phyloP scores from a whole-genome alignment of 2,113 vertebrate genomes.

The Lampris incognitus region DNA sequence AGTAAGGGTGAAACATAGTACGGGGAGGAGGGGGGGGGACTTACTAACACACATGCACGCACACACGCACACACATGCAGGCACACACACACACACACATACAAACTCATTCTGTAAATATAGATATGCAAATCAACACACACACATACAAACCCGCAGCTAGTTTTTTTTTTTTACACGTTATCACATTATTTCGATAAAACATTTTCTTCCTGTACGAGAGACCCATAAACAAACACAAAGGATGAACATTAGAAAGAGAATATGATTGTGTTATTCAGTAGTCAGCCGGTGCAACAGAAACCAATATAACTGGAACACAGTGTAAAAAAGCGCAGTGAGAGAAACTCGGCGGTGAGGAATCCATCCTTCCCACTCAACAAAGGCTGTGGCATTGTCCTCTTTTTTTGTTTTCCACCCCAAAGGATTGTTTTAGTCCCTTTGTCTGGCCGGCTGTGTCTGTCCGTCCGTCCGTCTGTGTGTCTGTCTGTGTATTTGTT shows the following conservation, averaged over 20 bases:
- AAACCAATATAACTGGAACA: conserved; percentile 95
- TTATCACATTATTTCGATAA: conserved; percentile 58
- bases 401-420: conserved; percentile 50
- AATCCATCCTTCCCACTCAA: conserved; percentile 88
- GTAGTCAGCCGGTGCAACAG: conserved; percentile 95
- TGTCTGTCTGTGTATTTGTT: conserved; percentile 77
- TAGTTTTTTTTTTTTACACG: conserved; percentile 56
- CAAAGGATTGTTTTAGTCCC: conserved; percentile 60
- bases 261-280: conserved; percentile 87
- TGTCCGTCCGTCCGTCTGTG: conserved; percentile 61
- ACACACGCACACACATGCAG: conserved; percentile 33
- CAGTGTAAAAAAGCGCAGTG: conserved; percentile 98
- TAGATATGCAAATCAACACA: conserved; percentile 18
- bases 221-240: conserved; percentile 75
- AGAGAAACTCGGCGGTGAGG: conserved; percentile 92
- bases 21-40: conserved; percentile 18
- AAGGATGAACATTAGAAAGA: conserved; percentile 72
- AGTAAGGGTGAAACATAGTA: conserved; percentile 23
- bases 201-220: conserved; percentile 69
- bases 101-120: conserved; percentile 16
- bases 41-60: conserved; percentile 16
- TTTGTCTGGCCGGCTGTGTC: conserved; percentile 45
- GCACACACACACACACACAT: conserved; percentile 43
- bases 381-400: conserved; percentile 89
- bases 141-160: conserved; percentile 44